Percentiles rank a stretch among this genome's conserved stretches.
Conservation (phyloP, 2,888 invertebrate species). For the Drosophila picticornis region DNA sequence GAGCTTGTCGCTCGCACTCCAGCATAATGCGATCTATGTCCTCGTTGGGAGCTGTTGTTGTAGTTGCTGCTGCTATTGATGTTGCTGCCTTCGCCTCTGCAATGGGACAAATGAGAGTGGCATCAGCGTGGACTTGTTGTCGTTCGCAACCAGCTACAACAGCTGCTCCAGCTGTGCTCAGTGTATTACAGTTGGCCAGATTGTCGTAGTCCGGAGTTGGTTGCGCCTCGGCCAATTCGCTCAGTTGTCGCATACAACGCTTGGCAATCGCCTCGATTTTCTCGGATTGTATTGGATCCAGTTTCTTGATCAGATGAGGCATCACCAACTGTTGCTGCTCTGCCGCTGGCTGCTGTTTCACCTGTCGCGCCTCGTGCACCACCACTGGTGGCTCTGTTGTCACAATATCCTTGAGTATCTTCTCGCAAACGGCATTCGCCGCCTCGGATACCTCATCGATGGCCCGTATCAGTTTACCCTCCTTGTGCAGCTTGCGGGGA, state of each 20-base stretch:
- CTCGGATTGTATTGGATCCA: conserved; percentile 86
- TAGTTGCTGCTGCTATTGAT: conserved; percentile 23
- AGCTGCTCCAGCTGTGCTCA: conserved; percentile 39
- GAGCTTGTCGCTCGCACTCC: conserved; percentile 83
- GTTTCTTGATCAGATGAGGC: conserved; percentile 85
- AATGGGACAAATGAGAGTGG: conserved; percentile 82
- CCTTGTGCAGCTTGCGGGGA: conserved; percentile 79
- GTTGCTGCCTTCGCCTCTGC: conserved; percentile 67
- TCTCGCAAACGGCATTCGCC: conserved; percentile 84
- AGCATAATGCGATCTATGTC: conserved; percentile 85
- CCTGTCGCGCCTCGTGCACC: conserved; percentile 78
- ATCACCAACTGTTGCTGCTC: conserved; percentile 67
- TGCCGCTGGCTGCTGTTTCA: conserved; percentile 58
- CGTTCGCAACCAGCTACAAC: conserved; percentile 20
- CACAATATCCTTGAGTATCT: conserved; percentile 83
- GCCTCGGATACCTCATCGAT: conserved; percentile 84
- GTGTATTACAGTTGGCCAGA: conserved; percentile 70
- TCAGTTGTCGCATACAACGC: conserved; percentile 85
- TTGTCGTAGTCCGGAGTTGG: conserved; percentile 85
- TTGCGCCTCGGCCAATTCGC: conserved; percentile 73
- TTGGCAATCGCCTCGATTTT: conserved; percentile 86
- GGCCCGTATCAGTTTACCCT: conserved; percentile 83
- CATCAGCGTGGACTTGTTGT: conserved; percentile 55
- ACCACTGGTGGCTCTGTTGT: conserved; percentile 82
- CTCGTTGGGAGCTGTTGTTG: conserved; percentile 60